Conservation (phyloP, 2,888 invertebrate species). For the Cephus pygmeus region DNA sequence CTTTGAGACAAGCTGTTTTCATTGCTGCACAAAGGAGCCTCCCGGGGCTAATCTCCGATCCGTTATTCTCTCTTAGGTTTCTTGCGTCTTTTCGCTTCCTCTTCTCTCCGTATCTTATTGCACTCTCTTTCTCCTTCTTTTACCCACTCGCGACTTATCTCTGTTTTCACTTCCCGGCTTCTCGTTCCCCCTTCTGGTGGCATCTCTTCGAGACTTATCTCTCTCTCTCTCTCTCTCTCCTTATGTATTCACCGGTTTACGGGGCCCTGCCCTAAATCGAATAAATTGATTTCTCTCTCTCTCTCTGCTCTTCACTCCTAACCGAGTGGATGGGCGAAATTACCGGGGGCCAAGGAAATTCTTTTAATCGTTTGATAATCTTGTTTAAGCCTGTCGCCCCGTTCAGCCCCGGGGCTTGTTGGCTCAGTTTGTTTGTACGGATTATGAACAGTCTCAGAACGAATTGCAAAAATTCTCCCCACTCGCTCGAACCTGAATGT, state of each 20-base stretch:
- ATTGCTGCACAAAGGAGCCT: constrained; percentile 57
- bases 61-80: constrained; percentile 11
- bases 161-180: constrained; percentile 22
- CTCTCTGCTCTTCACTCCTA: constrained; percentile 15
- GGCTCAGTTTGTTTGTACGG: constrained; percentile 51
- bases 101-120: neutral
- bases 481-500: no score
- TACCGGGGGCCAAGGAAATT: constrained; percentile 47
- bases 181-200: constrained; percentile 14
- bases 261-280: no score
- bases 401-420: constrained; percentile 38
- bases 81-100: neutral
- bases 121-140: neutral
- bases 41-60: constrained; percentile 52
- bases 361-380: constrained; percentile 64
- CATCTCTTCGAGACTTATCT: neutral
- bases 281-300: constrained; percentile 7
- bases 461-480: neutral
- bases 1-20: constrained; percentile 61
- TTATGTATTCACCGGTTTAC: constrained; percentile 5
- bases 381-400: constrained; percentile 55
- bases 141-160: constrained; percentile 20
- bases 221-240: constrained; percentile 1
- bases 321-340: constrained; percentile 31
- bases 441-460: constrained; percentile 49